Percentiles rank a stretch among this genome's conserved stretches.
Evolutionary conservation across 2,113 vertebrate species (phyloP).

Genomic region (Noctilio leporinus): DNA sequence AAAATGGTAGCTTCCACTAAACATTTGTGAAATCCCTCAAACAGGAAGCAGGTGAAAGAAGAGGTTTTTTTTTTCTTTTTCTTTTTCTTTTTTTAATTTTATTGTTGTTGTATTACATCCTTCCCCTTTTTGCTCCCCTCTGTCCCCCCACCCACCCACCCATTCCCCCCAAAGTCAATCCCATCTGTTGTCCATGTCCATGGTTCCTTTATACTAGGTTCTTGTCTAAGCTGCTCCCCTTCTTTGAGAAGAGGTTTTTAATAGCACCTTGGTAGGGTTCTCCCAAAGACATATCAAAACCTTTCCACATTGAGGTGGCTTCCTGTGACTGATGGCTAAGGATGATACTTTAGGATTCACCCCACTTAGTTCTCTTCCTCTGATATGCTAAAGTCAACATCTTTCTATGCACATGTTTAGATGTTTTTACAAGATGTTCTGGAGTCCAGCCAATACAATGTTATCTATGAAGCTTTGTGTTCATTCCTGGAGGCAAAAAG

Average conservation of each 20-base stretch:
- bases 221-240: no score
- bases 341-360: neutral
- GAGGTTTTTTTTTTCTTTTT: no score
- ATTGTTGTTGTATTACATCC: no score
- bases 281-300: neutral
- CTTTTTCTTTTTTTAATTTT: no score
- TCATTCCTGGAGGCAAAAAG: neutral
- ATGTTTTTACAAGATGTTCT: neutral
- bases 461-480: neutral
- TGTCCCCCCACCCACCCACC: no score
- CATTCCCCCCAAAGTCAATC: no score
- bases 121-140: no score
- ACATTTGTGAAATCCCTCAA: neutral
- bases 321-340: neutral
- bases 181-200: no score
- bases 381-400: neutral
- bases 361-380: neutral
- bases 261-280: accelerated
- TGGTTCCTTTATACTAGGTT: no score
- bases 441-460: neutral
- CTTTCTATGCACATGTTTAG: neutral
- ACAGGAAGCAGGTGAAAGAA: neutral
- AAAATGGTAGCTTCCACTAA: neutral
- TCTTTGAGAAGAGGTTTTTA: neutral
- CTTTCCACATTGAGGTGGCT: neutral